Conservation (phyloP, 2,888 invertebrate genomes). For the Aricia artaxerxes region DNA sequence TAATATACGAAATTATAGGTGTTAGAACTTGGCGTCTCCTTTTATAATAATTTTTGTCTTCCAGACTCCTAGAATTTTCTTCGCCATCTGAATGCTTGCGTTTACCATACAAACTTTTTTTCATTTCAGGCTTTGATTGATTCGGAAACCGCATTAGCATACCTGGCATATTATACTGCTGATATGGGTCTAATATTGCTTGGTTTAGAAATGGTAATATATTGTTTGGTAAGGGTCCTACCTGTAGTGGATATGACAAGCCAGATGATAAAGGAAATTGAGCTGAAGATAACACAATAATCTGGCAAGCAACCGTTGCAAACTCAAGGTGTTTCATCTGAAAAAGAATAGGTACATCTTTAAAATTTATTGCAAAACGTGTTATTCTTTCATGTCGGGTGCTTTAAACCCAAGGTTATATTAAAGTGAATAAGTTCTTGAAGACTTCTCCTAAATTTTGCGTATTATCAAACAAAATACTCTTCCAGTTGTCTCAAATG, state of each 20-base stretch:
- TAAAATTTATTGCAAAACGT: background rate
- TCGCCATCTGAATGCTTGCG: slow-evolving; percentile 32
- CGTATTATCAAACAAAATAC: too few species aligned
- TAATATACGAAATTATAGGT: slow-evolving; percentile 69
- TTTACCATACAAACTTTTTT: background rate
- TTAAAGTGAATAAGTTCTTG: too few species aligned
- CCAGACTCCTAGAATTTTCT: slow-evolving; percentile 38
- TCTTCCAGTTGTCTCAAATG: too few species aligned
- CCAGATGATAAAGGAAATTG: background rate
- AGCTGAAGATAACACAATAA: background rate
- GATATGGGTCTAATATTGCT: background rate
- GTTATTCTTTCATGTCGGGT: too few species aligned
- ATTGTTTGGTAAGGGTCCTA: background rate
- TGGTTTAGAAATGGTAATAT: background rate
- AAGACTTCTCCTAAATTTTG: too few species aligned
- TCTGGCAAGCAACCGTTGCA: background rate
- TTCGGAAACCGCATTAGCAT: background rate
- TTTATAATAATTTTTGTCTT: slow-evolving; percentile 32
- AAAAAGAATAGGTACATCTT: background rate
- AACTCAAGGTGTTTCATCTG: background rate
- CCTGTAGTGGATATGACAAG: slow-evolving; percentile 6
- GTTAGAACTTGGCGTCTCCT: slow-evolving; percentile 57
- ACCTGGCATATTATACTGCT: background rate
- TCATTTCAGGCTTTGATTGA: background rate
- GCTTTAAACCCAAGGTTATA: too few species aligned